A percentile compares a stretch with the other conserved stretches of the same genome.
These are phyloP conservation scores for Chironomus tepperi DNA, from an alignment of 1,140 invertebrate genomes.

Conservation along the genomic window DNA sequence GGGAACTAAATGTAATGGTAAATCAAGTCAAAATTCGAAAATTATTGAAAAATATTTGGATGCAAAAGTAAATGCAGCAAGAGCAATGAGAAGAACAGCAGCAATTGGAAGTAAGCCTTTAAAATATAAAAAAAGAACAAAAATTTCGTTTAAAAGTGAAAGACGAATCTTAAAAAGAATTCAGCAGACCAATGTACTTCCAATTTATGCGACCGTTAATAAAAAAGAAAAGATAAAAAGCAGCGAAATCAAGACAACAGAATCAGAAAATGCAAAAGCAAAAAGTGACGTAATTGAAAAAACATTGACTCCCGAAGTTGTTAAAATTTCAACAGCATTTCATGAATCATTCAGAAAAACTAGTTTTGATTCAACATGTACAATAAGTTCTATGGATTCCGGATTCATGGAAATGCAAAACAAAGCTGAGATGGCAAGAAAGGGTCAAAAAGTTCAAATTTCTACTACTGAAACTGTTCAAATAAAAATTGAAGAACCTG, in stretches of 20 bases:
- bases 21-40: conserved; percentile 26
- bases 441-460: neutral
- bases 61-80: neutral
- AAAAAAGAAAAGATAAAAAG: neutral
- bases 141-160: neutral
- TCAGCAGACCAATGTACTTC: neutral
- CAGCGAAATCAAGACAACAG: neutral
- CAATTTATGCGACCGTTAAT: conserved; percentile 11
- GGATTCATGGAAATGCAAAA: conserved; percentile 40
- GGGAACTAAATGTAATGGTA: neutral
- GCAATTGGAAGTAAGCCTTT: neutral
- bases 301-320: neutral
- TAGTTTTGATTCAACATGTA: conserved; percentile 40
- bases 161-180: neutral
- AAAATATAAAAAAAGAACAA: neutral
- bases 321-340: conserved; percentile 26
- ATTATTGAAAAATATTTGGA: conserved; percentile 20
- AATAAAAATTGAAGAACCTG: conserved; percentile 3
- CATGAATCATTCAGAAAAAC: conserved; percentile 38
- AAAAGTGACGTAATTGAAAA: neutral
- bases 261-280: neutral
- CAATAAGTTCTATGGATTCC: conserved; percentile 40
- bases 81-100: neutral
- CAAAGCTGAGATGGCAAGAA: conserved; percentile 21
- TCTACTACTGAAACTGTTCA: neutral